A percentile compares a stretch with the other conserved stretches of the same genome.
Conservation (phyloP, 2,888 invertebrate genomes). For the Andrena dorsata region DNA sequence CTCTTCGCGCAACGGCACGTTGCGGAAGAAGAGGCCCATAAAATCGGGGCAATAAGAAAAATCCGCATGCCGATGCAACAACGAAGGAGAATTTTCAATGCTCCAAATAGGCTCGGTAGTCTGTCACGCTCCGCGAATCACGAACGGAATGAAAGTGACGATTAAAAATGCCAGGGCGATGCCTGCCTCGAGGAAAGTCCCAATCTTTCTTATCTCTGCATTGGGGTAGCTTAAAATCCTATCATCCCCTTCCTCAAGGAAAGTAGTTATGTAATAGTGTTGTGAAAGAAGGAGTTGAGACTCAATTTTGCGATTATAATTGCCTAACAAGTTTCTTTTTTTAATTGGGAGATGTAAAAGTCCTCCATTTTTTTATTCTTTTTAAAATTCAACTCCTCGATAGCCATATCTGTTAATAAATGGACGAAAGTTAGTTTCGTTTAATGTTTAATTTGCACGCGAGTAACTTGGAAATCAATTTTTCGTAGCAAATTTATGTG, state of each 20-base stretch:
- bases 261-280: background rate
- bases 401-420: background rate
- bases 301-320: background rate
- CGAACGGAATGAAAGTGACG: conserved; percentile 78
- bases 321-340: background rate
- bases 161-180: conserved; percentile 67
- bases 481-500: background rate
- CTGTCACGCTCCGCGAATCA: conserved; percentile 69
- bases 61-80: conserved; percentile 58
- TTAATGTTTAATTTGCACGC: background rate
- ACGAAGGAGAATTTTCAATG: conserved; percentile 75
- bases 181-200: conserved; percentile 55
- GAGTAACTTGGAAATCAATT: background rate
- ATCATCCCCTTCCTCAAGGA: background rate
- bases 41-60: conserved; percentile 56
- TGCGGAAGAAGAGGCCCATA: conserved; percentile 50
- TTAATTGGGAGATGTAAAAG: conserved; percentile 1
- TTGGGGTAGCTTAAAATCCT: background rate
- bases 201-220: conserved; percentile 1
- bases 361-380: background rate
- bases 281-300: background rate
- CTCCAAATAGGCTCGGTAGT: conserved; percentile 66
- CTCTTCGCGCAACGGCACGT: conserved; percentile 38
- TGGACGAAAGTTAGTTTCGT: background rate
- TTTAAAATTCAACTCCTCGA: background rate